Conservation (phyloP, 35 echinoderm and acorn worm species). For the Apostichopus parvimensis region DNA sequence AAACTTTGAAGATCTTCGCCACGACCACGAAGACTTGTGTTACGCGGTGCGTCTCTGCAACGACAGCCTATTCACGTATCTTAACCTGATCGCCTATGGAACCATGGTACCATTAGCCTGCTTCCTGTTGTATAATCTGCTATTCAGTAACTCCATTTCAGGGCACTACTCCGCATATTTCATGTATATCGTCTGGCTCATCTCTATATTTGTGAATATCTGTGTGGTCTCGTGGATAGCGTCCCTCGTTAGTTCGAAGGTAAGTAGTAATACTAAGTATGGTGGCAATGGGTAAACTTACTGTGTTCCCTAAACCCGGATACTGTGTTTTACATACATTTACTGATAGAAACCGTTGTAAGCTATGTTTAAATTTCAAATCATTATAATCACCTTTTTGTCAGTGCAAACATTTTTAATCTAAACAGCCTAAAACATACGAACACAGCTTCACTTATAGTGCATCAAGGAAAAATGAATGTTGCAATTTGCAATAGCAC, state of each 20-base stretch:
- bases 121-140: slow-evolving; percentile 69
- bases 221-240: slow-evolving; percentile 84
- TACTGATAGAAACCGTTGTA: too few species aligned
- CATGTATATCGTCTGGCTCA: slow-evolving; percentile 74
- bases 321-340: too few species aligned
- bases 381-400: too few species aligned
- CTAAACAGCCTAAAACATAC: too few species aligned
- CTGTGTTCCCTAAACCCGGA: too few species aligned
- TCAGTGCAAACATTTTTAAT: too few species aligned
- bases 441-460: too few species aligned
- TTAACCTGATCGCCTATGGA: slow-evolving; percentile 67
- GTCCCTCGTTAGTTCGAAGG: slow-evolving; percentile 69
- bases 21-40: slow-evolving; percentile 68
- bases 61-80: slow-evolving; percentile 66
- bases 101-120: slow-evolving; percentile 82
- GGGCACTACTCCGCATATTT: slow-evolving; percentile 60
- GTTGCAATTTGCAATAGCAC: too few species aligned
- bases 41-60: slow-evolving; percentile 64
- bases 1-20: slow-evolving; percentile 70
- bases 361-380: too few species aligned
- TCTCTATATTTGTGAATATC: slow-evolving; percentile 80
- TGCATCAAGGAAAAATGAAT: too few species aligned
- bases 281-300: too few species aligned
- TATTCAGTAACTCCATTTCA: slow-evolving; percentile 17
- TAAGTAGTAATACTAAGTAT: slow-evolving; percentile 3